phyloP scores from a whole-genome alignment of 2,113 vertebrate species.

The Xerus inauris region DNA sequence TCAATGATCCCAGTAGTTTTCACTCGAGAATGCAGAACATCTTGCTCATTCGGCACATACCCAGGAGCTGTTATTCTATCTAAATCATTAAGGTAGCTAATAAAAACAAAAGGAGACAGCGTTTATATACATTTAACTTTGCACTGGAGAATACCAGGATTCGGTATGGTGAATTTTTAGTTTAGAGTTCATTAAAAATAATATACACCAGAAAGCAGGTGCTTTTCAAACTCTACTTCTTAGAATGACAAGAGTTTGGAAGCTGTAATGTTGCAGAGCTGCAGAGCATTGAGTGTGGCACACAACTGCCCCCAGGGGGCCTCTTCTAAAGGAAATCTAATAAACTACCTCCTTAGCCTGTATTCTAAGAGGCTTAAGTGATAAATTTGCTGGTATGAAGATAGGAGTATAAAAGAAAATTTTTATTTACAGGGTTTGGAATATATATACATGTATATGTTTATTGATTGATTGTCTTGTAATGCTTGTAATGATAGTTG shows the following conservation, averaged over 20 bases:
- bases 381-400: not conserved
- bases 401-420: not conserved
- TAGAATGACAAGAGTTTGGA: too few species aligned
- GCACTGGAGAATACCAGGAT: not conserved
- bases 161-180: not conserved
- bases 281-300: fast-evolving
- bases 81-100: constrained; percentile 87
- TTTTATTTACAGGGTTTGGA: not conserved
- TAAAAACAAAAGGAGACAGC: not conserved
- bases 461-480: not conserved
- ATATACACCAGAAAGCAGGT: not conserved
- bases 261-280: too few species aligned
- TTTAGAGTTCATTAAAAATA: not conserved
- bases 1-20: constrained; percentile 98
- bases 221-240: not conserved
- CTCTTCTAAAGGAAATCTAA: not conserved
- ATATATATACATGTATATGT: not conserved
- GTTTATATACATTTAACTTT: not conserved
- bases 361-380: not conserved
- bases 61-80: constrained; percentile 83
- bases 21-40: constrained; percentile 94
- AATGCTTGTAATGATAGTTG: not conserved
- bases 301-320: not conserved
- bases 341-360: not conserved
- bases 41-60: constrained; percentile 94